These are phyloP conservation scores for Piaya cayana DNA, from an alignment of 2,113 vertebrate species.

Conservation along the genomic window DNA sequence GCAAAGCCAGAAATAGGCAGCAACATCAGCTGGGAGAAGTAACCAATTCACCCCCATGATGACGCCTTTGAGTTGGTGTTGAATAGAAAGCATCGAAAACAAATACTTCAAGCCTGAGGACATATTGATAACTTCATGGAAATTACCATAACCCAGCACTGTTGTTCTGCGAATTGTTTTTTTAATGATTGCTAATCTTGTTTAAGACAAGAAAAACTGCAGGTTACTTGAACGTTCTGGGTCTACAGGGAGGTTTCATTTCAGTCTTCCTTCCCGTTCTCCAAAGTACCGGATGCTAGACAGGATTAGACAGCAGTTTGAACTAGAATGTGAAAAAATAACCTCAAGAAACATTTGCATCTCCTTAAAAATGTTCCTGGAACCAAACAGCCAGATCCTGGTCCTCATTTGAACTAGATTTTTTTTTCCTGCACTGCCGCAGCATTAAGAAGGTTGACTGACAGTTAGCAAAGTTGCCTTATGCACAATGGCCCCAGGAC, in stretches of 20 bases:
- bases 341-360: slow-evolving; percentile 13
- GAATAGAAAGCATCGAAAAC: not conserved
- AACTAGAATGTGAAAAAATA: not conserved
- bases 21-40: not conserved
- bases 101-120: not conserved
- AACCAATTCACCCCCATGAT: not conserved
- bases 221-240: not conserved
- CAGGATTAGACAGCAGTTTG: slow-evolving; percentile 33
- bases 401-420: slow-evolving; percentile 3
- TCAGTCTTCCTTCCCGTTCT: slow-evolving; percentile 1
- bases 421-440: not conserved
- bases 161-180: not conserved
- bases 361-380: slow-evolving; percentile 11
- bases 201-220: not conserved
- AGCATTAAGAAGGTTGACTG: not conserved
- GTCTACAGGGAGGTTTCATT: slow-evolving; percentile 30
- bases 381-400: not conserved
- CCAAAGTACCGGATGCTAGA: slow-evolving; percentile 37
- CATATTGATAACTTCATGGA: not conserved
- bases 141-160: not conserved
- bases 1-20: slow-evolving; percentile 35
- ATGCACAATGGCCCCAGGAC: accelerated
- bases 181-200: slow-evolving; percentile 22
- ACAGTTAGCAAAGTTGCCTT: not conserved
- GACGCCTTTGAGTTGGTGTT: not conserved